Evolutionary conservation across 2,113 vertebrate species (phyloP).

Genomic region (Python bivittatus): DNA sequence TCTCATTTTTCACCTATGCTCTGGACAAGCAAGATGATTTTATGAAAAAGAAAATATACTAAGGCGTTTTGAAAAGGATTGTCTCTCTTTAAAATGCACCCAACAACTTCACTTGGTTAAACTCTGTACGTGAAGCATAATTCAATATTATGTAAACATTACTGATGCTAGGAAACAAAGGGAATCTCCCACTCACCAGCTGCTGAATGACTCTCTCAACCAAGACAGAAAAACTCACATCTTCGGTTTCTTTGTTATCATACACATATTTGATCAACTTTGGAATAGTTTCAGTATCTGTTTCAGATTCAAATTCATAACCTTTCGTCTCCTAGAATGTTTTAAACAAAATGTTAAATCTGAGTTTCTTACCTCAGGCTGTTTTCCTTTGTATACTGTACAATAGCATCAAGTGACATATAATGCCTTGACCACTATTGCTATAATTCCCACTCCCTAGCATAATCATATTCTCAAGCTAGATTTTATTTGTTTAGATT

Average conservation of each 20-base stretch:
- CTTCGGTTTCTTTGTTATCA: slow-evolving; percentile 88
- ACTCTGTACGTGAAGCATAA: background rate
- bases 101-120: background rate
- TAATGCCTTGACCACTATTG: background rate
- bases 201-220: slow-evolving; percentile 94
- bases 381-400: background rate
- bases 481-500: background rate
- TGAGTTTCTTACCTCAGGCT: background rate
- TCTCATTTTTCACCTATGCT: background rate
- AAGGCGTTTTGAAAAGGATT: background rate
- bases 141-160: background rate
- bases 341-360: slow-evolving; percentile 11
- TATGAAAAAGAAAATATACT: background rate
- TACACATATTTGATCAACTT: slow-evolving; percentile 96
- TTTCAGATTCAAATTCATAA: slow-evolving; percentile 97
- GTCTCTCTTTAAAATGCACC: background rate
- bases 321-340: slow-evolving; percentile 87
- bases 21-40: background rate
- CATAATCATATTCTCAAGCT: background rate
- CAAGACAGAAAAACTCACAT: slow-evolving; percentile 85
- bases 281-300: slow-evolving; percentile 95
- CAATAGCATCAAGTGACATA: background rate
- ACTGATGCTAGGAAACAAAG: background rate
- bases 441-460: background rate
- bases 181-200: slow-evolving; percentile 81